Evolutionary conservation across 2,113 vertebrate genomes (phyloP).

Genomic region (Aplodontia rufa): DNA sequence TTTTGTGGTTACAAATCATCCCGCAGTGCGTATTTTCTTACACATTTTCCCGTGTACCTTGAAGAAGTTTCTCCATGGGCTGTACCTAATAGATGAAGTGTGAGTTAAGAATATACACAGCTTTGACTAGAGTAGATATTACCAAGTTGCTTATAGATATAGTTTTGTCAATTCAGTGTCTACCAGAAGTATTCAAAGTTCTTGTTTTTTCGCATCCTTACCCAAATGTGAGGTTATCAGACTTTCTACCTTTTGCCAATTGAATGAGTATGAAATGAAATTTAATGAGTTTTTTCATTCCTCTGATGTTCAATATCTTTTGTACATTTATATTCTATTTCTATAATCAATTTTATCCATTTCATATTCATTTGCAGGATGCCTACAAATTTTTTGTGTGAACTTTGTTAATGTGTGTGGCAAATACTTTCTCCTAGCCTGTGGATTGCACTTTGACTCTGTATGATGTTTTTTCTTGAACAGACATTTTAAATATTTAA

Average conservation of each 20-base stretch:
- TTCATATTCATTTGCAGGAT: not conserved
- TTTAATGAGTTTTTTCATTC: conserved; percentile 12
- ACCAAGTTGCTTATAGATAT: not conserved
- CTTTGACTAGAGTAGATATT: not conserved
- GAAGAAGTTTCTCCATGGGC: not conserved
- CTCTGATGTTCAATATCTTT: not conserved
- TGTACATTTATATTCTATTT: not conserved
- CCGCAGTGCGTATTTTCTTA: not conserved
- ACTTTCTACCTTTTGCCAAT: not conserved
- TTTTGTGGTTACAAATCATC: not conserved
- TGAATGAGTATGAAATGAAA: not conserved
- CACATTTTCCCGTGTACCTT: not conserved
- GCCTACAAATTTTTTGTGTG: not conserved
- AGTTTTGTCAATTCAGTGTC: not conserved
- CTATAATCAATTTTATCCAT: not conserved
- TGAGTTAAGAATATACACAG: not conserved
- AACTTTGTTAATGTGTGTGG: not conserved
- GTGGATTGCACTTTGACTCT: not conserved
- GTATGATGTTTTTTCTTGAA: not conserved
- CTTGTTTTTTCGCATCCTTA: not conserved
- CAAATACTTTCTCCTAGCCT: not conserved
- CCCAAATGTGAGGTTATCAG: not conserved
- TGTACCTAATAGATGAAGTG: not conserved
- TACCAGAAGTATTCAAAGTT: not conserved
- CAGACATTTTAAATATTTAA: not conserved